Conservation (phyloP, 2,113 vertebrate species). For the Gracilinanus agilis region DNA sequence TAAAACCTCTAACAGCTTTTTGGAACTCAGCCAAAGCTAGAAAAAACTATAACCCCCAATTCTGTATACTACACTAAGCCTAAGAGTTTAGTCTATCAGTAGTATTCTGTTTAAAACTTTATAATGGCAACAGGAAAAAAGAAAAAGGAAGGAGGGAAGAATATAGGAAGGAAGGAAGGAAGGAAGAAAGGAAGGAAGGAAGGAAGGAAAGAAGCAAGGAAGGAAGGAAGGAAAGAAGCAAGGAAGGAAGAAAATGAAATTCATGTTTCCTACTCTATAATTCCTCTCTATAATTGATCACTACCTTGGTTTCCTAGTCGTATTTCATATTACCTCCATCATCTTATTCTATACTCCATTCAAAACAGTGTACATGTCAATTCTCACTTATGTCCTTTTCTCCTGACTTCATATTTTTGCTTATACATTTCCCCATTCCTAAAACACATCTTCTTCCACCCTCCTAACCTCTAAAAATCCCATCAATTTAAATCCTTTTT, state of each 20-base stretch:
- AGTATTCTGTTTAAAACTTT: neutral
- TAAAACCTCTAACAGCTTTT: no score
- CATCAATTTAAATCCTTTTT: neutral
- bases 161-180: neutral
- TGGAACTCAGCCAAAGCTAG: no score
- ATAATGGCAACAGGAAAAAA: no score
- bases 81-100: neutral
- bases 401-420: neutral
- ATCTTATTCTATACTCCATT: neutral
- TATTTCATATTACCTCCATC: neutral
- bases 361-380: neutral
- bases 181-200: no score
- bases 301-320: neutral
- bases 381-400: neutral
- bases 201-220: neutral
- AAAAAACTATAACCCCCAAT: no score
- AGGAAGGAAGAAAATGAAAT: neutral
- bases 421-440: neutral
- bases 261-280: neutral
- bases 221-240: no score
- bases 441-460: neutral
- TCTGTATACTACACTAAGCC: no score
- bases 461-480: neutral
- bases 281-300: neutral
- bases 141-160: no score